Percentiles rank a stretch among this genome's conserved stretches.
Evolutionary conservation across 2,113 vertebrate species (phyloP).

Genomic region (Mesembrinibis cayennensis): DNA sequence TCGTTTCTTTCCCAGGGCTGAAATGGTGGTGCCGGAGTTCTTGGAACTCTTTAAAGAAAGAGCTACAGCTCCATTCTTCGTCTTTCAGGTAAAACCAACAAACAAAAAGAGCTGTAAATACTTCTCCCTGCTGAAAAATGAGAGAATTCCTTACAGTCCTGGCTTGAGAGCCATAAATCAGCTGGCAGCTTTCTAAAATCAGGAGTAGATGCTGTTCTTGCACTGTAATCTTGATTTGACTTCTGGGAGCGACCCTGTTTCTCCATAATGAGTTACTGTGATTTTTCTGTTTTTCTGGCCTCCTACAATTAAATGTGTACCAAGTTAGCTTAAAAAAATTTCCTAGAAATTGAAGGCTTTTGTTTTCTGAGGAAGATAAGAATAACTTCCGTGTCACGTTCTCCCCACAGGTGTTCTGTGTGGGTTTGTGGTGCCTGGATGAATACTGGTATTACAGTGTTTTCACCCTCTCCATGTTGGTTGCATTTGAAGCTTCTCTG

Average conservation of each 20-base stretch:
- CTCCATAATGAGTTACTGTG: neutral
- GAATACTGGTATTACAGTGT: constrained; percentile 99
- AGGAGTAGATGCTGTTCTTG: no score
- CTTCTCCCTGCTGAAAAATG: neutral
- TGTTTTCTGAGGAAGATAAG: neutral
- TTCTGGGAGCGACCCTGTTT: neutral
- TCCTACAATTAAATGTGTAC: neutral
- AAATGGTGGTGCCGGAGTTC: constrained; percentile 97
- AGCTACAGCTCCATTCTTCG: constrained; percentile 95
- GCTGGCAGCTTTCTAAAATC: neutral
- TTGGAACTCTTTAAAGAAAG: constrained; percentile 92
- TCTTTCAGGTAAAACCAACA: constrained; percentile 86
- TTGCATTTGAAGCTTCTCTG: constrained; percentile 94
- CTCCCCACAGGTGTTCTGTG: constrained; percentile 87
- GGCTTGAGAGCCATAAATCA: neutral
- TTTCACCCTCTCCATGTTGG: constrained; percentile 96
- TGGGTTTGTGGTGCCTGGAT: constrained; percentile 95
- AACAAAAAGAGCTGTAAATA: neutral
- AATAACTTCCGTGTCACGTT: neutral
- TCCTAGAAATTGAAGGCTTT: no score
- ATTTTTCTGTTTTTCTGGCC: neutral
- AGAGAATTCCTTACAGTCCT: neutral
- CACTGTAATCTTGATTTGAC: neutral
- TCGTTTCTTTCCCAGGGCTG: constrained; percentile 74
- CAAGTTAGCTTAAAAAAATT: neutral